Evolutionary conservation across 2,888 invertebrate species (phyloP), one percentile per base, ranked within the genome.

Genomic region (Microdon myrmicae): DNA sequence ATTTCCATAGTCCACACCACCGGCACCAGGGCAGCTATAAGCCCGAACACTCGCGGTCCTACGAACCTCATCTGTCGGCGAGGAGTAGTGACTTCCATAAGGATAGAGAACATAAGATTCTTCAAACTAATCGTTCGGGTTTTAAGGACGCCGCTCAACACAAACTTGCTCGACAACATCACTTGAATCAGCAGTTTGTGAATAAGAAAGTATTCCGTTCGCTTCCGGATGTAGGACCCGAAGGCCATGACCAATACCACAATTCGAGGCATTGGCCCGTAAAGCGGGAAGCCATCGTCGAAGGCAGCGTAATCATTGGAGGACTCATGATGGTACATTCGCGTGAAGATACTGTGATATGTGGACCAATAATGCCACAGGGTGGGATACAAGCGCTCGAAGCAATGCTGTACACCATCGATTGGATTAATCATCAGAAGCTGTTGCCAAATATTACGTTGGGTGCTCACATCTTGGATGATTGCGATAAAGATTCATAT

Each of bases 301-400:
- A 90, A 70, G 94, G 94, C 0, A 89, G 92, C 74, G 83, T 94
- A 60, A 85, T 91, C 17, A 82, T 94, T 13, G 94, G 94, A 2
- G 94, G 92, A 0, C 83, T 94, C 35, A 94, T 94, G 91, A 94
- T 94, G 94, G 91, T 94, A 8, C 94, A 94, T 79, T 90, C 91
- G 55, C 82, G 94, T 13, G 90, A 90, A 69, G 92, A 92, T 74
- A 83, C 83, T 37, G 82, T 87, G 39, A 90, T 88, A 32, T 94
- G 94, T 74, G 94, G 94, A 0, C 90, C 89, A 10, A 88, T 94
- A 67, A 94, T 94, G 94, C 90, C 92, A 3, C 93, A 94, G 80
- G 94, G 93, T 4, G 89, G 90, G 37, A 86, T 90, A 45, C 90
- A 90, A 76, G 93, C 94, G 2, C 81, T 94, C 25, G 94, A 94